Percentiles rank a stretch among this genome's conserved stretches.
Evolutionary conservation across 2,113 vertebrate species (phyloP).

Genomic region (Aythya baeri): DNA sequence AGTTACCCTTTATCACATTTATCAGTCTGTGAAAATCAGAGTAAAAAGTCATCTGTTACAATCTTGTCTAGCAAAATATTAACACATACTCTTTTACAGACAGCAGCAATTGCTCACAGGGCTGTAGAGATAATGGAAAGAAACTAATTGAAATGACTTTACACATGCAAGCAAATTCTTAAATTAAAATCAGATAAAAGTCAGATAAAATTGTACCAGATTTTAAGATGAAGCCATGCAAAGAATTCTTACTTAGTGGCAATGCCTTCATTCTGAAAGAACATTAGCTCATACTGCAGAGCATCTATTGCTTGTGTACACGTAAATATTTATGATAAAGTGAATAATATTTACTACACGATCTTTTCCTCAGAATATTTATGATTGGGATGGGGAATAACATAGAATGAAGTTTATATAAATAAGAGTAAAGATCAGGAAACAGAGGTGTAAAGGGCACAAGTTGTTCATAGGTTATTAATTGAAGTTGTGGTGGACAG

Average conservation of each 20-base stretch:
- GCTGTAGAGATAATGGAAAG: constrained; percentile 16
- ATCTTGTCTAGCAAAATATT: constrained; percentile 41
- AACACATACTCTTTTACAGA: not conserved
- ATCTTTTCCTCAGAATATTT: not conserved
- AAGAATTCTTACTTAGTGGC: not conserved
- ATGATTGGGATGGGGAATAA: not conserved
- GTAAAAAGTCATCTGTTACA: constrained; percentile 39
- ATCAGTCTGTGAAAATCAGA: constrained; percentile 24
- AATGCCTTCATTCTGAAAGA: not conserved
- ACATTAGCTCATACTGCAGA: not conserved
- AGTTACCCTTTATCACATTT: constrained; percentile 18
- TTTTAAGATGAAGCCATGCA: constrained; percentile 4
- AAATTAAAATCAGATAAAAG: constrained; percentile 47
- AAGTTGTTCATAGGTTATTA: not conserved
- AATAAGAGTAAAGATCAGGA: not conserved
- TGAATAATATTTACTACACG: not conserved
- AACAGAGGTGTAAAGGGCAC: not conserved
- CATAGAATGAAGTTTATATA: not conserved
- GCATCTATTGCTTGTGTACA: not conserved
- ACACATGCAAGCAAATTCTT: constrained; percentile 1
- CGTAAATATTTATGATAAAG: not conserved
- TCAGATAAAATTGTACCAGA: not conserved
- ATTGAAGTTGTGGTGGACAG: fast-evolving
- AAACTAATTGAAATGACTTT: constrained; percentile 36
- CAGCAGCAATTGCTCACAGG: constrained; percentile 27